A percentile compares a stretch with the other conserved stretches of the same genome.
Evolutionary conservation across 2,113 vertebrate genomes (phyloP).

Genomic region (Hydropotes inermis): DNA sequence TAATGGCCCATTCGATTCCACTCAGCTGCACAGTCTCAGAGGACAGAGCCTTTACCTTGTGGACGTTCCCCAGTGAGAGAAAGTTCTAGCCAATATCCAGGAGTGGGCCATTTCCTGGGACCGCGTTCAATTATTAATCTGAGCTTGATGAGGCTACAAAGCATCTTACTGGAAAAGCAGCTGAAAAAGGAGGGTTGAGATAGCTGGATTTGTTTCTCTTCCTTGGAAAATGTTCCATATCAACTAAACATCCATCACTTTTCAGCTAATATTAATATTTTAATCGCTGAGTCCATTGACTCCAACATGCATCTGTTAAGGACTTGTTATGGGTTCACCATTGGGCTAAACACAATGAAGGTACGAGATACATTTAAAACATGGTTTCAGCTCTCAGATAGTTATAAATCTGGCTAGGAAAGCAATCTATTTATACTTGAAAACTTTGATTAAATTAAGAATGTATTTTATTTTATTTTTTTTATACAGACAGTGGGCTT

Average conservation of each 20-base stretch:
- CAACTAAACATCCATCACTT: background rate
- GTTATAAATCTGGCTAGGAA: background rate
- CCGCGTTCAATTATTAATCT: background rate
- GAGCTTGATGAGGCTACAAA: background rate
- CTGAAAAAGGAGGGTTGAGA: background rate
- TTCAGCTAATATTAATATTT: background rate
- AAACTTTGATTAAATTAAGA: background rate
- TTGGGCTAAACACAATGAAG: background rate
- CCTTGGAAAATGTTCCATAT: background rate
- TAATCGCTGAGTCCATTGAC: background rate
- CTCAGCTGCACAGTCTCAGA: background rate
- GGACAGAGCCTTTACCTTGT: background rate
- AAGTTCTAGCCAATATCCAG: background rate
- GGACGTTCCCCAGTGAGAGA: background rate
- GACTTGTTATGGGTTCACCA: background rate
- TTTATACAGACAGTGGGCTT: background rate
- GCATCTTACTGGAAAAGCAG: background rate
- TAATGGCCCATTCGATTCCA: background rate
- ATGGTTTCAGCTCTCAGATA: accelerated
- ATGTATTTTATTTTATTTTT: background rate
- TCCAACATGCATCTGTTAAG: background rate
- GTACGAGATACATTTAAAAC: background rate
- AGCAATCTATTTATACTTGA: background rate
- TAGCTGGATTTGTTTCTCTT: background rate
- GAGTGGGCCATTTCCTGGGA: background rate